phyloP scores from a whole-genome alignment of 2,888 invertebrate species.

The Antheraea assamensis region DNA sequence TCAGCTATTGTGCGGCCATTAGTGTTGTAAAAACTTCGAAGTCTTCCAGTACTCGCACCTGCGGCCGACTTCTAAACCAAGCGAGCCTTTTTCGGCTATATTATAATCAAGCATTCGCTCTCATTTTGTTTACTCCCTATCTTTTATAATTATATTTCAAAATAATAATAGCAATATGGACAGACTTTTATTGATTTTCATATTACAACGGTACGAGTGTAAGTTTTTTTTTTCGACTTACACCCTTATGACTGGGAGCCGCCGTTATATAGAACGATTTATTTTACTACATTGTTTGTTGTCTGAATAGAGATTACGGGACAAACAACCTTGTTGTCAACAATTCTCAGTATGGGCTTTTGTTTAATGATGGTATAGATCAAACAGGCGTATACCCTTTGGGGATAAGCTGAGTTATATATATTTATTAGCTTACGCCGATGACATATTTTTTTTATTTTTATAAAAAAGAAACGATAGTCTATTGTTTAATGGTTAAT shows the following conservation, averaged over 20 bases:
- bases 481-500: too few species aligned
- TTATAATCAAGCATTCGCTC: too few species aligned
- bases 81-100: too few species aligned
- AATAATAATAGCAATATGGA: background rate
- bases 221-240: background rate
- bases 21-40: too few species aligned
- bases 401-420: background rate
- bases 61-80: too few species aligned
- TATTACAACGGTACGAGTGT: background rate
- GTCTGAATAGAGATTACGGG: background rate
- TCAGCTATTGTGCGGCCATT: too few species aligned
- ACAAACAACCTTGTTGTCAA: constrained; percentile 13
- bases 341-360: background rate
- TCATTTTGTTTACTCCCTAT: too few species aligned
- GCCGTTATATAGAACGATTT: background rate
- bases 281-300: constrained; percentile 7
- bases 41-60: too few species aligned
- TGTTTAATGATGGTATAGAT: background rate
- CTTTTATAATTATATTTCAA: too few species aligned
- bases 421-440: too few species aligned
- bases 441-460: too few species aligned
- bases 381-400: background rate
- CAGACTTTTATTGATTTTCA: background rate
- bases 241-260: background rate
- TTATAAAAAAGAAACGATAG: too few species aligned